Conservation (phyloP, 2,888 invertebrate species). For the Macrophya annulata region DNA sequence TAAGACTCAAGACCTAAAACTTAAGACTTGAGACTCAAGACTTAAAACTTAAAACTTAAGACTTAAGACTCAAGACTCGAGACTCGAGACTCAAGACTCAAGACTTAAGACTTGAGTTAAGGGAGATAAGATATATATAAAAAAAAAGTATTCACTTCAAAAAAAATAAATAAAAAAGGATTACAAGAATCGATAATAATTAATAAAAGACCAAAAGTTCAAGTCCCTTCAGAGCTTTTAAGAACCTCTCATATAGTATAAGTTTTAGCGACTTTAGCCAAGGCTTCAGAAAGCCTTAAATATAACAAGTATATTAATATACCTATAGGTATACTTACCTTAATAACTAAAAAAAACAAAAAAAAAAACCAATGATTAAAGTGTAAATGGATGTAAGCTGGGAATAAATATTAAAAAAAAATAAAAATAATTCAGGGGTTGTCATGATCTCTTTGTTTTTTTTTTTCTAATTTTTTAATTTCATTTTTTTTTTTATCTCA, state of each 20-base stretch:
- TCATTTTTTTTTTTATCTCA: neutral
- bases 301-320: neutral
- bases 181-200: neutral
- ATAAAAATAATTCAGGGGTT: conserved; percentile 34
- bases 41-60: too few species aligned
- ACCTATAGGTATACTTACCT: conserved; percentile 49
- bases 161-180: neutral
- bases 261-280: conserved; percentile 1
- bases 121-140: too few species aligned
- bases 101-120: too few species aligned
- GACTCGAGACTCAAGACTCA: too few species aligned
- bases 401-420: conserved; percentile 61
- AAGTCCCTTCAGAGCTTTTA: conserved; percentile 7
- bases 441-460: conserved; percentile 5
- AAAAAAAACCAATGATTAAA: conserved; percentile 45
- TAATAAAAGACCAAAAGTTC: neutral
- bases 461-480: neutral
- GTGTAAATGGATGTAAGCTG: conserved; percentile 67
- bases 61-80: too few species aligned
- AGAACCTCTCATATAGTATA: neutral
- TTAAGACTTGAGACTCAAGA: too few species aligned
- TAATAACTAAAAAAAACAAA: conserved; percentile 8
- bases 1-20: too few species aligned
- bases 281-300: neutral
- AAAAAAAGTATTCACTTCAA: neutral